Conservation (phyloP, 2,113 vertebrate genomes). For the Bucco capensis region DNA sequence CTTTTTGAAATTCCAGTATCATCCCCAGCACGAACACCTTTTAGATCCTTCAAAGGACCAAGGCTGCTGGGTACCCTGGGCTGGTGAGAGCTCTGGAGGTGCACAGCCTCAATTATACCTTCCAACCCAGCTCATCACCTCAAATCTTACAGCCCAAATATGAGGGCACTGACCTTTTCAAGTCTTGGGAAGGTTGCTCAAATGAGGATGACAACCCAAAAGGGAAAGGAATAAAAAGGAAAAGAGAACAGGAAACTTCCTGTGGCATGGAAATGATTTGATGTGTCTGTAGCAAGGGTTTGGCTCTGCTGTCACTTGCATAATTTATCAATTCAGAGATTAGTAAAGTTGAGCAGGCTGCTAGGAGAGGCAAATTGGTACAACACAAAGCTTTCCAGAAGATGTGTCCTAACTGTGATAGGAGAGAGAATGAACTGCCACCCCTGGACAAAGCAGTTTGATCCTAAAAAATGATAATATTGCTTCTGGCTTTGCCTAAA, state of each 20-base stretch:
- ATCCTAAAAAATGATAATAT: not conserved
- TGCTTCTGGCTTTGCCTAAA: not conserved
- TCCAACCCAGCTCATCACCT: conserved; percentile 33
- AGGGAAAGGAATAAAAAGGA: not conserved
- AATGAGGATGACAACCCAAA: conserved; percentile 15
- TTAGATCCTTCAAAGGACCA: conserved; percentile 21
- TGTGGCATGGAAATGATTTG: not conserved
- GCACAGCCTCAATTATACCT: conserved; percentile 16
- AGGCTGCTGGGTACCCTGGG: not conserved
- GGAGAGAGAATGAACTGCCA: not conserved
- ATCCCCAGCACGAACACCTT: not conserved
- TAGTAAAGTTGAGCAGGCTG: not conserved
- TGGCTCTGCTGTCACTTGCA: not conserved
- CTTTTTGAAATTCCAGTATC: conserved; percentile 40
- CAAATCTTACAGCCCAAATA: not conserved
- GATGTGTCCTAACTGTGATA: not conserved
- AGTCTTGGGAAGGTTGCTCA: conserved; percentile 18
- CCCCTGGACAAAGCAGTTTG: not conserved
- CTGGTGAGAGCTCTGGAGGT: not conserved
- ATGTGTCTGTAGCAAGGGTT: accelerated
- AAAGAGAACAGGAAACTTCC: not conserved
- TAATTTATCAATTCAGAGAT: conserved; percentile 24
- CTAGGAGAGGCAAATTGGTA: not conserved
- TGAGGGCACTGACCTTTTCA: conserved; percentile 34
- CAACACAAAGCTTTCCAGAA: not conserved